Evolutionary conservation across 2,888 invertebrate species (phyloP).

Genomic region (Sphecodes monilicornis): DNA sequence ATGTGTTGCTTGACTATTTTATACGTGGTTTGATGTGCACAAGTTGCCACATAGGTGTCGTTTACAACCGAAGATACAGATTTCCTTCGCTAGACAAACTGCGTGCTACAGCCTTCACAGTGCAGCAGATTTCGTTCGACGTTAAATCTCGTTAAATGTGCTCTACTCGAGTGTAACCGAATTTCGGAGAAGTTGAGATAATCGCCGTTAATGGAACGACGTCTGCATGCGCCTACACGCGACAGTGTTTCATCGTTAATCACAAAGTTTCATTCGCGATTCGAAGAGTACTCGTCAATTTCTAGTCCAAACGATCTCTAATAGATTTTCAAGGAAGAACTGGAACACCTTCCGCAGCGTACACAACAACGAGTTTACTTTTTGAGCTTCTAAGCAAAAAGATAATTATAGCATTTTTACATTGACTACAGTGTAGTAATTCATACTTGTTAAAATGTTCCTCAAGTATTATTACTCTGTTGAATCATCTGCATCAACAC

Average conservation of each 20-base stretch:
- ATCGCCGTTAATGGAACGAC: slow-evolving; percentile 66
- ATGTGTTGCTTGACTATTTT: no score
- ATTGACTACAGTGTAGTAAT: neutral
- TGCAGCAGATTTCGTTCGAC: slow-evolving; percentile 33
- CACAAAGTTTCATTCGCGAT: slow-evolving; percentile 24
- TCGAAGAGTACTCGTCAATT: slow-evolving; percentile 24
- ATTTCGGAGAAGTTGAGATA: slow-evolving; percentile 62
- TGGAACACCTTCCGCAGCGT: neutral
- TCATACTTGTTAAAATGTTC: neutral
- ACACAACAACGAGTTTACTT: neutral
- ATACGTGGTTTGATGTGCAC: neutral
- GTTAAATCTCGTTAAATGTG: slow-evolving; percentile 59
- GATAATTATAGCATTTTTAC: neutral
- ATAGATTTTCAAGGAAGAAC: neutral
- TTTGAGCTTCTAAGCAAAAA: neutral
- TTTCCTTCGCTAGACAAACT: slow-evolving; percentile 26
- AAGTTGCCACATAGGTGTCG: neutral
- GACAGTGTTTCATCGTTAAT: slow-evolving; percentile 34
- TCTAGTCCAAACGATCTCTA: neutral
- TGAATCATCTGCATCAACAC: no score
- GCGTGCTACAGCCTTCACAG: neutral
- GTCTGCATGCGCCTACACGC: slow-evolving; percentile 31
- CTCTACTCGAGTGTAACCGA: slow-evolving; percentile 52
- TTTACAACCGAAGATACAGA: neutral
- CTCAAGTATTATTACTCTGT: no score